phyloP scores from a whole-genome alignment of 2,797 vertebrate species.

The Sebastes elongatus region DNA sequence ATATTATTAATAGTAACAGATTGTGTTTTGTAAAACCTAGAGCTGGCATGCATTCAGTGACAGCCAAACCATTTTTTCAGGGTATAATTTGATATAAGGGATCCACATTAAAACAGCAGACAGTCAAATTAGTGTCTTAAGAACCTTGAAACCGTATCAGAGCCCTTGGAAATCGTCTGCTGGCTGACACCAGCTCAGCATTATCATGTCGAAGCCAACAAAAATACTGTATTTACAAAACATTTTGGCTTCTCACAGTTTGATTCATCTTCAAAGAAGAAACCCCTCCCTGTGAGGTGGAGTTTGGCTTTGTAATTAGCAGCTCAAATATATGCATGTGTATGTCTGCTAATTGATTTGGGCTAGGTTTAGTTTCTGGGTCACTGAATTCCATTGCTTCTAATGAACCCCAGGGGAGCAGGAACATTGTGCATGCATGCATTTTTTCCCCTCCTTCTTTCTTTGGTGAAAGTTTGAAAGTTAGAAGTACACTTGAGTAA shows the following conservation, averaged over 20 bases:
- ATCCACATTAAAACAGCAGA: not conserved
- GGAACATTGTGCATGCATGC: constrained; percentile 61
- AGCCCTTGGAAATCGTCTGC: not conserved
- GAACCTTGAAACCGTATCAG: constrained; percentile 17
- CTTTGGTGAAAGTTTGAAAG: constrained; percentile 66
- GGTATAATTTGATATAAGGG: not conserved
- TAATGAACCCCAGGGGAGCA: constrained; percentile 82
- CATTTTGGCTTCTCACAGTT: constrained; percentile 48
- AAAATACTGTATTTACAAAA: constrained; percentile 54
- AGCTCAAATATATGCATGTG: constrained; percentile 71
- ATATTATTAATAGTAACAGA: not conserved
- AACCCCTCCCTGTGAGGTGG: constrained; percentile 66
- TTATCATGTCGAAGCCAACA: constrained; percentile 26
- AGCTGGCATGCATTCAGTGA: not conserved
- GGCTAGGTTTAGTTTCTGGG: constrained; percentile 82
- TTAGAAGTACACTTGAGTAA: constrained; percentile 56
- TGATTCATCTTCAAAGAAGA: constrained; percentile 72
- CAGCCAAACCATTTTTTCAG: not conserved
- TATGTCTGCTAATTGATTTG: constrained; percentile 78
- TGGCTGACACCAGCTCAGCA: constrained; percentile 13
- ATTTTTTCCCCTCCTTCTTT: constrained; percentile 40
- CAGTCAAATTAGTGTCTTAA: constrained; percentile 1
- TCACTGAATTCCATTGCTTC: constrained; percentile 82
- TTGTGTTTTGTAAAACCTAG: not conserved
- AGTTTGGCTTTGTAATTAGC: constrained; percentile 76